A percentile compares a stretch with the other conserved stretches of the same genome.
Evolutionary conservation across 2,888 invertebrate genomes (phyloP).

Genomic region (Coelopa pilipes): DNA sequence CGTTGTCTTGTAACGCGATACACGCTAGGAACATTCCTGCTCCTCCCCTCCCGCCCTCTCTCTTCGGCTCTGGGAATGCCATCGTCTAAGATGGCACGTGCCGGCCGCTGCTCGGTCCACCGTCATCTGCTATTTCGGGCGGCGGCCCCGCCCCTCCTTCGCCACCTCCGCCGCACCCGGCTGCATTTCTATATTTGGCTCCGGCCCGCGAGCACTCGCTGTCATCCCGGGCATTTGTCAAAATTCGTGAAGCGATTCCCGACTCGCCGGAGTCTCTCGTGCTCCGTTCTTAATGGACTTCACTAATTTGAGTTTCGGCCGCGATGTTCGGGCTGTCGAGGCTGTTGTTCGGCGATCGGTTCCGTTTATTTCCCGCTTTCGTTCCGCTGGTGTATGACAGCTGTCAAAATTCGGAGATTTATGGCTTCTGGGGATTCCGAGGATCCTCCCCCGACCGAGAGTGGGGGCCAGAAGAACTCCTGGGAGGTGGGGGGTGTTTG

Average conservation of each 20-base stretch:
- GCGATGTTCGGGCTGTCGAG: not conserved
- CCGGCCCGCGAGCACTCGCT: not conserved
- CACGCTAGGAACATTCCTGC: no score
- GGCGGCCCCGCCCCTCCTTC: not conserved
- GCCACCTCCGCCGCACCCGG: not conserved
- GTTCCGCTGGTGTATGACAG: not conserved
- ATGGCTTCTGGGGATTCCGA: no score
- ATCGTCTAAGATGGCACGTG: not conserved
- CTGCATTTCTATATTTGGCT: not conserved
- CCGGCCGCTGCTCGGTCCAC: not conserved
- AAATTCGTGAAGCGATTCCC: not conserved
- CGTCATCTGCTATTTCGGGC: not conserved
- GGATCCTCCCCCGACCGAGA: no score
- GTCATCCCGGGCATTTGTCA: conserved; percentile 5
- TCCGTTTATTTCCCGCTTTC: not conserved
- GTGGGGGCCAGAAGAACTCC: no score
- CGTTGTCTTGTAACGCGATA: no score
- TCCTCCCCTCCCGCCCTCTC: not conserved
- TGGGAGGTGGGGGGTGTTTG: no score
- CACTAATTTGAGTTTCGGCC: not conserved
- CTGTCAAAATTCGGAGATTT: not conserved
- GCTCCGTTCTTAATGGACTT: not conserved
- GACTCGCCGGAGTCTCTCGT: not conserved
- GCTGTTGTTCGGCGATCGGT: not conserved
- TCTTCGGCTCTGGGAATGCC: no score